These are phyloP conservation scores for Sakesphorus luctuosus DNA, from an alignment of 2,113 vertebrate genomes.

Conservation along the genomic window DNA sequence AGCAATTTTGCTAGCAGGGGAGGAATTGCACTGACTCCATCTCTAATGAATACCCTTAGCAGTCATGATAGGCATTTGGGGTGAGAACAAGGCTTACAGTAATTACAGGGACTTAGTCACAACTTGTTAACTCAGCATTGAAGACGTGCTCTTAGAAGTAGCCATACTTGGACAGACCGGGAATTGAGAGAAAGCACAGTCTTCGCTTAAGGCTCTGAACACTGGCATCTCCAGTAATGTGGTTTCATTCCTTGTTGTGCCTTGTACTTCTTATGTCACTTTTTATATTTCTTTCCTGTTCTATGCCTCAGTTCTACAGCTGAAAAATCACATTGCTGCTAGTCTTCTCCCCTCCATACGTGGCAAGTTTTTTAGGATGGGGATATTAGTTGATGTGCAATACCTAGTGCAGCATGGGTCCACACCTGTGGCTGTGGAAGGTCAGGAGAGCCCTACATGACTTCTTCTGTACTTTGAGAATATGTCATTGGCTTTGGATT, in stretches of 20 bases:
- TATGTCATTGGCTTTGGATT: neutral
- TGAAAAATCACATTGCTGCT: neutral
- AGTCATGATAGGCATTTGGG: neutral
- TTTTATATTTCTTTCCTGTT: neutral
- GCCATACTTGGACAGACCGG: neutral
- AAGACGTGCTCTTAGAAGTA: neutral
- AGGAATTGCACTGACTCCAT: neutral
- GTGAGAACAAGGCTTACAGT: neutral
- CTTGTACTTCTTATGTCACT: neutral
- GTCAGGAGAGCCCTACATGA: neutral
- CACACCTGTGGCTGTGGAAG: neutral
- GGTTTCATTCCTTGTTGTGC: constrained; percentile 14
- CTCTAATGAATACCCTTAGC: neutral
- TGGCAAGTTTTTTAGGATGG: neutral
- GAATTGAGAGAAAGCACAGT: neutral
- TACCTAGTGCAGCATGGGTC: neutral
- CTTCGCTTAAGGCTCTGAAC: neutral
- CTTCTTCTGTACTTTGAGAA: neutral
- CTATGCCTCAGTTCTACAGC: neutral
- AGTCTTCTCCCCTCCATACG: neutral
- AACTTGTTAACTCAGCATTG: neutral
- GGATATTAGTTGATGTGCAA: neutral
- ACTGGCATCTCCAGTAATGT: neutral
- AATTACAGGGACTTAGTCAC: constrained; percentile 11
- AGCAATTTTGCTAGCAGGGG: neutral